Percentiles rank a stretch among this genome's conserved stretches.
Conservation (phyloP, 2,888 invertebrate species). For the Lordiphosa andalusiaca region DNA sequence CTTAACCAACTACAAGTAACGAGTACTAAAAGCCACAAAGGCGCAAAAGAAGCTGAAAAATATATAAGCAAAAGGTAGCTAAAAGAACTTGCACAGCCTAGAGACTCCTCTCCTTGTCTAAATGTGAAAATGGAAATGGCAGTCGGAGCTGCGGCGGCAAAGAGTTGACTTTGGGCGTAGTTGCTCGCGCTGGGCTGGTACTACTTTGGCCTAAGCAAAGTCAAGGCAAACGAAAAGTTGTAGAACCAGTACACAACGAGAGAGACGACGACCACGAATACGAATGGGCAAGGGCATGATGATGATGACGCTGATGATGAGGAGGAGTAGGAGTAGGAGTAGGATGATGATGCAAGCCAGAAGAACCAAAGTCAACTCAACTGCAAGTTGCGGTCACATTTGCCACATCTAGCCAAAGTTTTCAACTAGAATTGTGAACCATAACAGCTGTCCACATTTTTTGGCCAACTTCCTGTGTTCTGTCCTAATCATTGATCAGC, state of each 20-base stretch:
- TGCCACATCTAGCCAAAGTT: constrained; percentile 15
- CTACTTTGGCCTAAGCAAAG: constrained; percentile 64
- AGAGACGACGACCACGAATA: constrained; percentile 23
- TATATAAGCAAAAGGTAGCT: constrained; percentile 3
- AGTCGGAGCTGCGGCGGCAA: constrained; percentile 35
- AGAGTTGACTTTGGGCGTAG: constrained; percentile 63
- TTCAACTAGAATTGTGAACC: not conserved
- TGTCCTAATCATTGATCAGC: constrained; percentile 8
- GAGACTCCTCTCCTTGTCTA: constrained; percentile 2
- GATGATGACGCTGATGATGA: constrained; percentile 6
- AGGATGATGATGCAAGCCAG: constrained; percentile 1
- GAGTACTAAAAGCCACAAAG: constrained; percentile 44
- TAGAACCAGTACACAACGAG: constrained; percentile 33
- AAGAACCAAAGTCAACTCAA: constrained; percentile 37
- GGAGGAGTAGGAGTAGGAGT: not conserved
- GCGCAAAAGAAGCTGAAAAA: constrained; percentile 56
- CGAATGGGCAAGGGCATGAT: constrained; percentile 21
- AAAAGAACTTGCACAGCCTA: constrained; percentile 2
- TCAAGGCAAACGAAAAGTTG: constrained; percentile 49
- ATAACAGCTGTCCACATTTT: constrained; percentile 1
- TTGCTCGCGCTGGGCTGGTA: constrained; percentile 43
- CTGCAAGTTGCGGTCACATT: constrained; percentile 53
- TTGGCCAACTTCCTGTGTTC: constrained; percentile 23
- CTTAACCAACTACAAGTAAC: constrained; percentile 44
- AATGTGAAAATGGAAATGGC: constrained; percentile 22